A percentile compares a stretch with the other conserved stretches of the same genome.
phyloP scores from a whole-genome alignment of 2,888 invertebrate genomes.

The Lithophane ornitopus region DNA sequence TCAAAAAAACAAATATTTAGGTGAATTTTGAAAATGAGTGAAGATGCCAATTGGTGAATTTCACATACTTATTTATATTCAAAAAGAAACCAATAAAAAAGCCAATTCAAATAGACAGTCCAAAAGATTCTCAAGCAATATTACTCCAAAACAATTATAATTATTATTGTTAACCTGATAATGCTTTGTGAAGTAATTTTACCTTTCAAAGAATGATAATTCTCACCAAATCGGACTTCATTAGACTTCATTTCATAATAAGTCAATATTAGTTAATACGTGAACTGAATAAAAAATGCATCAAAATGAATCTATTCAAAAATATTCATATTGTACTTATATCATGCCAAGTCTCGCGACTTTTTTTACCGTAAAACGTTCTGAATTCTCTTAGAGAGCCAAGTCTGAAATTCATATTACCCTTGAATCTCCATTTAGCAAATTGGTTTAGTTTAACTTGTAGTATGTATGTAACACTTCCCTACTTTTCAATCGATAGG shows the following conservation, averaged over 20 bases:
- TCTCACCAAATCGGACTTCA: not conserved
- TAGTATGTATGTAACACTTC: not conserved
- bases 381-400: not conserved
- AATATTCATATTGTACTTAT: conserved; percentile 13
- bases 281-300: not conserved
- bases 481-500: not conserved
- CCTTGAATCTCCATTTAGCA: conserved; percentile 27
- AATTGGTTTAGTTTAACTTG: not conserved
- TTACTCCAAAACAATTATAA: not conserved
- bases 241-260: not conserved
- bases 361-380: not conserved
- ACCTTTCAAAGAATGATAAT: conserved; percentile 22
- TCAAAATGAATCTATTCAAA: not conserved
- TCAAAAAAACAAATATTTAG: conserved; percentile 14
- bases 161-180: conserved; percentile 21
- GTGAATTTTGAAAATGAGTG: conserved; percentile 62
- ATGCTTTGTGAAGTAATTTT: conserved; percentile 20
- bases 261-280: conserved; percentile 1
- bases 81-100: conserved; percentile 15
- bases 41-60: conserved; percentile 60
- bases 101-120: conserved; percentile 29
- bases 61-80: not conserved
- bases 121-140: not conserved
- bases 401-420: conserved; percentile 24
- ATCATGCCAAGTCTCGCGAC: not conserved